Base-by-base conservation (phyloP, 2,888 invertebrate genomes). In the Hyposoter dolosus region DNA sequence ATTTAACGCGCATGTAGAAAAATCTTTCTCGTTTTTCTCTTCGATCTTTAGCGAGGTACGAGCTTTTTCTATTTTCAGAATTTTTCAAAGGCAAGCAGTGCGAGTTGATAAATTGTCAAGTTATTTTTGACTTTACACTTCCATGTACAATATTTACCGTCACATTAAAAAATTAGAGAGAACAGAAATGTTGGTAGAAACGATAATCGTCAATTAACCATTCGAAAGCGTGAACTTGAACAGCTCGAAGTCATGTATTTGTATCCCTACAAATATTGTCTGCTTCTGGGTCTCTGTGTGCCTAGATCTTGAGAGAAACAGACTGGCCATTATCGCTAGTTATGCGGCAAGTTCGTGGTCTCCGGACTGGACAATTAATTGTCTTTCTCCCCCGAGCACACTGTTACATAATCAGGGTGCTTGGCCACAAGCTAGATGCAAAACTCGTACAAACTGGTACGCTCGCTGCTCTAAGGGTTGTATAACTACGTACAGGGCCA, bases 281-380 rank as follows among this genome's bases (percentile, higher is more conserved):
- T 40, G n/a, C 40, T 56, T 40, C 7, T 43, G 12, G 17, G 17
- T 71, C 28, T 71, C 32, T 28, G 66, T 66, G 19, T 74, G 10
- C 43, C 43, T 45, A 60, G 45, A 78, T 66, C 23, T 56, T 35
- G 82, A 65, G 75, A 82, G 85, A 89, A 88, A 89, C 89, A 86
- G 82, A 83, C 83, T 86, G 85, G 87, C 90, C 90, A 90, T 90
- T 89, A 90, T 87, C 83, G 89, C 88, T 89, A 89, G 91, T 92
- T 92, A 90, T 87, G 80, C 76, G 89, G 89, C 88, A 88, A 86
- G 82, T 90, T 89, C 89, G 89, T 90, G 89, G 76, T 74, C 79
- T 66, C 76, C 53, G 75, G 43, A 90, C 89, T 56, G 90, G 89
- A 89, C 91, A 91, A 90, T 91, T 78, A 90, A 84, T 90, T 88